phyloP scores from a whole-genome alignment of 92 coral and sea anemone genomes.

The Siderastrea siderea region DNA sequence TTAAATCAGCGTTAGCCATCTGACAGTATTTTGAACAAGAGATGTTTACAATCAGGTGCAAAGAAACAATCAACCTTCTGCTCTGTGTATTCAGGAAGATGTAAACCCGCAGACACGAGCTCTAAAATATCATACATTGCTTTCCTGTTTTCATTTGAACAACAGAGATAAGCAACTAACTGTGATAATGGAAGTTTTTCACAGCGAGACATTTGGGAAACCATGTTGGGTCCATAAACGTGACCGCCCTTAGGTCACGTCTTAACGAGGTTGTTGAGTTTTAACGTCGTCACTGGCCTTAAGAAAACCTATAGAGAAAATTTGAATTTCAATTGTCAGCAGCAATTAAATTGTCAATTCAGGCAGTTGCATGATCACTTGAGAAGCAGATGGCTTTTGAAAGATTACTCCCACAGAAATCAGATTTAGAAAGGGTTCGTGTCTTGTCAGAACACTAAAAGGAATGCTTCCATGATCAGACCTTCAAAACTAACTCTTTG shows the following conservation, averaged over 20 bases:
- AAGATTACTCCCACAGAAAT: neutral
- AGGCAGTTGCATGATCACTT: neutral
- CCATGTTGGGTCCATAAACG: neutral
- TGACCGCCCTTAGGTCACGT: neutral
- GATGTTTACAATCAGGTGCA: no score
- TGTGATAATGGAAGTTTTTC: neutral
- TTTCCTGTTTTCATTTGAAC: no score
- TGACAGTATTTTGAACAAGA: no score
- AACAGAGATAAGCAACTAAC: no score
- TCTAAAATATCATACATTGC: no score
- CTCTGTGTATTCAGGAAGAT: no score
- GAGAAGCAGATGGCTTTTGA: constrained; percentile 12
- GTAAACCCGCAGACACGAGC: no score
- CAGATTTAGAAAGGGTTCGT: neutral
- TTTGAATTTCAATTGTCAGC: neutral
- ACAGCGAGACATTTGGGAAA: neutral
- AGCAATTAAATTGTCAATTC: constrained; percentile 20
- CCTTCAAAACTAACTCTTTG: neutral
- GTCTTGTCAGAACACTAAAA: neutral
- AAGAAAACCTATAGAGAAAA: neutral
- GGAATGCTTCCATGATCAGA: neutral
- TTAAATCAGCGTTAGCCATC: no score
- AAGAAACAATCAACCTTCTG: no score
- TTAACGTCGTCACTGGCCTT: neutral
- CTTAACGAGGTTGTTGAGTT: neutral